A percentile compares a stretch with the other conserved stretches of the same genome.
Evolutionary conservation across 2,888 invertebrate genomes (phyloP).

Genomic region (Anarsia innoxiella): DNA sequence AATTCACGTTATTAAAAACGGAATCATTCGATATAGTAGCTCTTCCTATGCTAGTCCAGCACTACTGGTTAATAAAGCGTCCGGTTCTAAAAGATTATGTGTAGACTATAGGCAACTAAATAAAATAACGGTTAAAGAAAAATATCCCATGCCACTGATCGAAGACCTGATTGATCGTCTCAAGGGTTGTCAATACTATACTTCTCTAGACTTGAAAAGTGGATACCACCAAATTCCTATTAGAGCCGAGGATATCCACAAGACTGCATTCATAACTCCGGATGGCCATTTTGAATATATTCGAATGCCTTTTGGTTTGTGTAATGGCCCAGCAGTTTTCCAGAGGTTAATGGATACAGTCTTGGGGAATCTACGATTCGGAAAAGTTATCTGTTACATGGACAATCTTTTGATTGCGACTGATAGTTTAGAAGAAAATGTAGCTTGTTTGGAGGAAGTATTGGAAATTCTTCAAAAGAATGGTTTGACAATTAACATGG

Average conservation of each 20-base stretch:
- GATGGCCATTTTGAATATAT: conserved; percentile 23
- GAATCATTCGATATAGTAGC: not conserved
- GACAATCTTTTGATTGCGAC: conserved; percentile 14
- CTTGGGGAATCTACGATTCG: conserved; percentile 14
- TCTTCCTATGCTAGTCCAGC: conserved; percentile 12
- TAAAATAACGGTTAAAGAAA: conserved; percentile 3
- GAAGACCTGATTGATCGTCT: conserved; percentile 18
- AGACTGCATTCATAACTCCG: conserved; percentile 25
- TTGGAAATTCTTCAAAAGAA: conserved; percentile 8
- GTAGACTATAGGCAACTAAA: no score
- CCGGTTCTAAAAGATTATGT: conserved; percentile 13
- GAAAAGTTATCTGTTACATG: conserved; percentile 11
- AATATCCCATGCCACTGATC: conserved; percentile 13
- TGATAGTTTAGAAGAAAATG: conserved; percentile 13
- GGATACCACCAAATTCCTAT: conserved; percentile 29
- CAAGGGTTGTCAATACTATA: conserved; percentile 14
- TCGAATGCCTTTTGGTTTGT: conserved; percentile 24
- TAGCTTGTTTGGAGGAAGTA: conserved; percentile 1
- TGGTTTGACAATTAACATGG: conserved; percentile 12
- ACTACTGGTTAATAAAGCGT: conserved; percentile 19
- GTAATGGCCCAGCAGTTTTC: conserved; percentile 24
- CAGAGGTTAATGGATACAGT: conserved; percentile 17
- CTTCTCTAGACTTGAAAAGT: conserved; percentile 14
- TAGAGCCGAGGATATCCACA: conserved; percentile 15
- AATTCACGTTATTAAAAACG: not conserved